Base-by-base conservation (phyloP, 1,140 invertebrate genomes). In the Homalodisca vitripennis region DNA sequence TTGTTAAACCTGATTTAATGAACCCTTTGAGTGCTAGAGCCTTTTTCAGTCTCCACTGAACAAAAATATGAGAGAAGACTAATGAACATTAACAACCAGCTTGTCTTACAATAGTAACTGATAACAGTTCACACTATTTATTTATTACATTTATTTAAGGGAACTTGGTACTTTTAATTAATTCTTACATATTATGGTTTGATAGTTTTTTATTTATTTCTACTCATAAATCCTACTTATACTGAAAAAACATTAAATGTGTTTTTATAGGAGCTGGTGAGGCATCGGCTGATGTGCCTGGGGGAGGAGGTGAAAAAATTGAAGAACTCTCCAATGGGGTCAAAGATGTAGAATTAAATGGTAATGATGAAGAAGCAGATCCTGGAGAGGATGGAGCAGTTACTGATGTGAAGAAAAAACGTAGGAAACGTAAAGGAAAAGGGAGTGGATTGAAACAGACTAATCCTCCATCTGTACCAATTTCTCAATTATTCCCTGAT, bases 401-500 rank as follows among this genome's bases (percentile, higher is more conserved):
- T 32, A 62, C 41, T 27, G 73, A 71, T 71, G 79, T 77, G 68
- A 75, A 72, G 75, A 79, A 77, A 70, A 77, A 74, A 70, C 71
- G 62, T 66, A 80, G 78, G 70, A 78, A 77, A 73, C 79, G 76
- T 72, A 84, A 86, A 77, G 82, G 77, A 31, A 78, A 80, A 46
- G 79, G 75, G 32, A 79, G 78, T 41, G 83, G 82, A 53, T 63
- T 53, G 29, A 80, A 82, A 46, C 92, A 95, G 80, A 94, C 92
- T 13, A 85, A 89, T 80, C 94, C 95, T 20, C 94, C 96, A 13
- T 86, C 89, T 20, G 86, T 98, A 75, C 90, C 97, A 0, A 91
- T 98, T 73, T 82, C 85, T 0, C 90, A 96, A 67, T 82, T 97
- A 2, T 98, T 88, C 77, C 87, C 92, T 3, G 87, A 95, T 83